Evolutionary conservation across 2,113 vertebrate species (phyloP), one percentile per base, ranked within the genome.

Genomic region (Budorcas taxicolor): DNA sequence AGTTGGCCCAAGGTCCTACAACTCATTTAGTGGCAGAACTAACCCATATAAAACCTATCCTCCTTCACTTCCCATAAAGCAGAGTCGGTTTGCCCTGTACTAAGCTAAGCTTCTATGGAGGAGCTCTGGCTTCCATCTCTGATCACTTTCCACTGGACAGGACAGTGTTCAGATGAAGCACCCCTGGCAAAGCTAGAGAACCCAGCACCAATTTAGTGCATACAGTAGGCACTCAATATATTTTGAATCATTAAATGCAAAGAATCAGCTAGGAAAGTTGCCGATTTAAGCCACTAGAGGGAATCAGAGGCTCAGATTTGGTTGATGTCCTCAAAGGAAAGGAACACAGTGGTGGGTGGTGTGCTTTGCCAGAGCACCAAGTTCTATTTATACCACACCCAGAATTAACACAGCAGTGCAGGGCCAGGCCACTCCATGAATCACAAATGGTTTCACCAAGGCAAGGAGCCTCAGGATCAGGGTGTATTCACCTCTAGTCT

Each of bases 251-350:
- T 58, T 25, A 67, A 80, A 81, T 6, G 31, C 27, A n/a, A 58
- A 95, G 31, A 55, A 58, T 58, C 52, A 27, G 40, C 67, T 74
- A 14, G 29, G 58, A 87, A 60, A 91, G 25, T 74, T 97, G 17
- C 95, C 0, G 0, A 29, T 21, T 1, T 62, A 23, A 52, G 11
- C 95, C 98, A 93, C 98, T 96, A 98, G 99, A 98, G 98, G 99
- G 99, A 96, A 97, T 96, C 98, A 97, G 71, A 98, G 94, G 50
- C 97, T 57, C 58, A 62, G 33, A 55, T 96, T 98, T 85, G 40
- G 19, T 80, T 67, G 36, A 15, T 3, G 21, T 33, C 82, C 84
- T 6, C 19, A 87, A 50, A 1, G 17, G 45, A 55, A 31, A 47
- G 67, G 5, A 3, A 14, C 47, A 0, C 0, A 6, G 57, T 4